Conservation (phyloP, 2,797 vertebrate species). For the Sciurus vulgaris region DNA sequence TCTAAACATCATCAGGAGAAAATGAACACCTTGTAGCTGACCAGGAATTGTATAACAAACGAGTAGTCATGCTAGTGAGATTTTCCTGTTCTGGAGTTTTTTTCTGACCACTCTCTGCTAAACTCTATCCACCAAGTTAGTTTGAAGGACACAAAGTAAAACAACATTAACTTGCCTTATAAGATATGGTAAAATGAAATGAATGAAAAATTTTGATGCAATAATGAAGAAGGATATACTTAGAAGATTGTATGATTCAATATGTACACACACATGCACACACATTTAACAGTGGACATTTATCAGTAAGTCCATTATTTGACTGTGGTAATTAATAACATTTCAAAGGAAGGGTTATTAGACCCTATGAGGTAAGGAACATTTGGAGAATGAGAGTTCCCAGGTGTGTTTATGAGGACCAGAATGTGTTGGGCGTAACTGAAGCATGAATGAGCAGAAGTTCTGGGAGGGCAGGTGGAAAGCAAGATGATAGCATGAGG, state of each 20-base stretch:
- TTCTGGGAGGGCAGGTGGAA: not conserved
- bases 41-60: not conserved
- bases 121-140: not conserved
- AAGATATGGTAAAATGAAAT: not conserved
- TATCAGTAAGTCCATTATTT: not conserved
- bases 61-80: fast-evolving
- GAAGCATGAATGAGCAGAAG: fast-evolving
- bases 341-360: not conserved
- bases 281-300: not conserved
- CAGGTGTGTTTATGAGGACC: not conserved
- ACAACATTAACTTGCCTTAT: not conserved
- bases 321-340: not conserved
- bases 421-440: not conserved
- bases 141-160: not conserved
- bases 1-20: not conserved
- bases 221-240: not conserved
- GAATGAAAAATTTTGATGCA: not conserved
- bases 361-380: not conserved
- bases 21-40: not conserved
- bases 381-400: no score
- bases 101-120: not conserved
- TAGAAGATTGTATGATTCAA: not conserved
- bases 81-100: not conserved
- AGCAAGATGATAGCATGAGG: not conserved
- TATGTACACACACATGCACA: no score